These are phyloP conservation scores for Rhinichthys osculus DNA, from an alignment of 2,797 vertebrate species.

Conservation along the genomic window DNA sequence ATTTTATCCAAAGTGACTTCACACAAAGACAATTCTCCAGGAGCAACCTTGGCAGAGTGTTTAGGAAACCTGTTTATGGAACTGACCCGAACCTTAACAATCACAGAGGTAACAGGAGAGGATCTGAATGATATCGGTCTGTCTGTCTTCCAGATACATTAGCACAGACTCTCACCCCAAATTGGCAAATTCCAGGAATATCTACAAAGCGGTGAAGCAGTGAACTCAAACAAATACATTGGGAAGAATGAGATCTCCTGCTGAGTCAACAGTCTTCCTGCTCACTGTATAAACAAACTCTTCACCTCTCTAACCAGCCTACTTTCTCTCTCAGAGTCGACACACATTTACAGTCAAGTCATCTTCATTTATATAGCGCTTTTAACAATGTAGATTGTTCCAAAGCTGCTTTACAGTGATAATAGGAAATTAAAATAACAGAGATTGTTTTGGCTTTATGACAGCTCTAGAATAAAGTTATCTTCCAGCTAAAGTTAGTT, in stretches of 20 bases:
- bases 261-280: slow-evolving; percentile 31
- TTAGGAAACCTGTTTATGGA: not conserved
- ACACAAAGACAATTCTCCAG: not conserved
- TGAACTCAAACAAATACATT: slow-evolving; percentile 44
- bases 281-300: slow-evolving; percentile 49
- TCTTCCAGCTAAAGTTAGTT: too few relatives aligned
- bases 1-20: not conserved
- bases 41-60: not conserved
- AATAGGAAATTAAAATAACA: too few relatives aligned
- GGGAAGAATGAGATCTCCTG: slow-evolving; percentile 41
- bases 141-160: slow-evolving; percentile 19
- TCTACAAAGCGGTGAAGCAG: slow-evolving; percentile 62
- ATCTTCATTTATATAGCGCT: too few relatives aligned
- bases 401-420: too few relatives aligned
- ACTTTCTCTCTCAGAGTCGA: not conserved
- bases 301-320: not conserved
- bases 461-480: too few relatives aligned
- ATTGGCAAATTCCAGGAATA: slow-evolving; percentile 75
- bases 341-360: not conserved
- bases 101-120: not conserved
- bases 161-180: slow-evolving; percentile 51
- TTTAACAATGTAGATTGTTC: too few relatives aligned
- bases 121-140: not conserved
- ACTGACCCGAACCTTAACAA: not conserved
- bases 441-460: too few relatives aligned